Conservation (phyloP, 2,797 vertebrate species). For the Mareca strepera region DNA sequence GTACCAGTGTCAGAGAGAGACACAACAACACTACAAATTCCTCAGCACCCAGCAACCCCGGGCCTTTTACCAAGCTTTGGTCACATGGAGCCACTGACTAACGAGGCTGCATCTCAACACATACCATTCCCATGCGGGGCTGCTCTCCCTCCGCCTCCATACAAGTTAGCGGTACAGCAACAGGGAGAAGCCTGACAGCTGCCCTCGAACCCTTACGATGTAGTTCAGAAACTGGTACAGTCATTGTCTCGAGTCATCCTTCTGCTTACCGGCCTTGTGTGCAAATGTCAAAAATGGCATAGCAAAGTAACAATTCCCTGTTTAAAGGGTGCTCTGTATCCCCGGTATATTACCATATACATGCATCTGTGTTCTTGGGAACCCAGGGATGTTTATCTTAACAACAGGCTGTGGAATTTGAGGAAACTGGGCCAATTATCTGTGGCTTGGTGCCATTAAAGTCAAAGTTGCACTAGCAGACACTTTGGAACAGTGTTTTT, state of each 20-base stretch:
- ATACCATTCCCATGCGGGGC: background rate
- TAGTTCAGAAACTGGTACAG: background rate
- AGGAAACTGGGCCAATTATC: slow-evolving; percentile 48
- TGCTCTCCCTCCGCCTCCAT: background rate
- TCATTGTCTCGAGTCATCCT: background rate
- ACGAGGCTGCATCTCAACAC: background rate
- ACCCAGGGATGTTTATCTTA: slow-evolving; percentile 65
- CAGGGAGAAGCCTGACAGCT: background rate
- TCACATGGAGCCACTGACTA: slow-evolving; percentile 1
- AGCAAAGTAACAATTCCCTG: background rate
- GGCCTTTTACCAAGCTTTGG: background rate
- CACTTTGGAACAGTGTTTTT: background rate
- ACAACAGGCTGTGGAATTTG: slow-evolving; percentile 66
- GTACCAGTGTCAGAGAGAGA: background rate
- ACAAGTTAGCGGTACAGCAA: background rate
- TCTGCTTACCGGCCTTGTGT: background rate
- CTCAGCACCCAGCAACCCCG: background rate
- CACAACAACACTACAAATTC: background rate
- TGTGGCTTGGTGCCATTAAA: slow-evolving; percentile 57
- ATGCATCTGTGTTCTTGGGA: slow-evolving; percentile 43
- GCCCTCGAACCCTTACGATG: background rate
- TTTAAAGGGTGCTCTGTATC: background rate
- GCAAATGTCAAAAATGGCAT: background rate
- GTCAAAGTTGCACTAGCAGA: slow-evolving; percentile 20
- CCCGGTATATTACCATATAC: slow-evolving; percentile 19